Evolutionary conservation across 1,140 invertebrate genomes (phyloP).

Genomic region (Monomorium pharaonis): DNA sequence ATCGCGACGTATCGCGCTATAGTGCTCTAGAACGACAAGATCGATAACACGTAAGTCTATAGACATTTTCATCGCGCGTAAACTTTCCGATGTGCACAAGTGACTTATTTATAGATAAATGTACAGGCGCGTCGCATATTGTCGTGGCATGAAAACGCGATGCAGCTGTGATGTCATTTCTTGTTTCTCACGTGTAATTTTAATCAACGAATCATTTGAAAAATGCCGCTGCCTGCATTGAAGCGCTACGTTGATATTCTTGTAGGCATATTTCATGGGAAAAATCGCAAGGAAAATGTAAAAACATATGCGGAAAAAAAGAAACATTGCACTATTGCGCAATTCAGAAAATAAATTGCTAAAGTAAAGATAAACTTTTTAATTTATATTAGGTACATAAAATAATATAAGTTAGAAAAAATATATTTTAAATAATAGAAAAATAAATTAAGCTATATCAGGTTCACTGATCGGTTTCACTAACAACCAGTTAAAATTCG

Average conservation of each 20-base stretch:
- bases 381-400: not conserved
- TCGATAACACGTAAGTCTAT: slow-evolving; percentile 19
- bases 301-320: not conserved
- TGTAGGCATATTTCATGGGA: not conserved
- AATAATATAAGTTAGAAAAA: not conserved
- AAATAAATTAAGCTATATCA: not conserved
- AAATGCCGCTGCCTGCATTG: not conserved
- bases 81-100: slow-evolving; percentile 11
- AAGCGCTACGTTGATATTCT: not conserved
- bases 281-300: not conserved
- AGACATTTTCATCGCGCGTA: slow-evolving; percentile 24
- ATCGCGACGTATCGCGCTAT: not conserved
- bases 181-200: not conserved
- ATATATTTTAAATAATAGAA: not conserved
- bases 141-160: not conserved
- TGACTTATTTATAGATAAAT: slow-evolving; percentile 44
- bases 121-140: not conserved
- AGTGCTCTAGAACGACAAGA: slow-evolving; percentile 22
- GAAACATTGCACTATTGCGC: not conserved
- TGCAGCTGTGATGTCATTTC: not conserved
- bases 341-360: not conserved
- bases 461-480: not conserved
- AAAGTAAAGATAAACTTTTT: not conserved
- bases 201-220: not conserved
- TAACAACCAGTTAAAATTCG: slow-evolving; percentile 24